A percentile compares a stretch with the other conserved stretches of the same genome.
These are phyloP conservation scores for Hystrix cristata DNA, from an alignment of 2,113 vertebrate genomes.

Conservation along the genomic window DNA sequence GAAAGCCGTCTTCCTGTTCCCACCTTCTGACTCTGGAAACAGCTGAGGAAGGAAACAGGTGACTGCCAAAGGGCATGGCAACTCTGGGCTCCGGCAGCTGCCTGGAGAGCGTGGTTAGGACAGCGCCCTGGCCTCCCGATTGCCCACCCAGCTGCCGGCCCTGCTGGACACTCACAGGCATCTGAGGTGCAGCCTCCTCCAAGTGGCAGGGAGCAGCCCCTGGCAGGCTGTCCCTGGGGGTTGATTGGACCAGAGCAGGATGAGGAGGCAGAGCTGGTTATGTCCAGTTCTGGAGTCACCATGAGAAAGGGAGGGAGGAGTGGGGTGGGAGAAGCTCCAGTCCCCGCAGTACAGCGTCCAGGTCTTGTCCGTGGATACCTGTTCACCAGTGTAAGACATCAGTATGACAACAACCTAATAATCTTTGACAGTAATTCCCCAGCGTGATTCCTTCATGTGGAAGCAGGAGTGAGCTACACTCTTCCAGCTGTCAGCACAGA, in stretches of 20 bases:
- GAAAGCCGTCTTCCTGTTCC: neutral
- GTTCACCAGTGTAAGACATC: neutral
- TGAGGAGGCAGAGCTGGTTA: neutral
- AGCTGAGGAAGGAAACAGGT: neutral
- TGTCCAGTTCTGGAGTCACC: neutral
- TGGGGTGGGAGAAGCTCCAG: too few species aligned
- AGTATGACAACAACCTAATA: fast-evolving
- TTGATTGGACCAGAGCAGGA: neutral
- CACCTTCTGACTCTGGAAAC: neutral
- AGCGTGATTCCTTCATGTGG: fast-evolving
- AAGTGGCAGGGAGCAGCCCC: neutral
- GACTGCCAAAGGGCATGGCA: fast-evolving
- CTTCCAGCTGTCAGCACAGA: too few species aligned
- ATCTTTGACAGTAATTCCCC: neutral
- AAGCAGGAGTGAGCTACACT: neutral
- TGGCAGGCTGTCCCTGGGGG: neutral
- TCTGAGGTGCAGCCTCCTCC: neutral
- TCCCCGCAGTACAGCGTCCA: neutral
- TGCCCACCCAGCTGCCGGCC: neutral
- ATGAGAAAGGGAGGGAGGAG: too few species aligned
- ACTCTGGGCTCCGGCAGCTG: neutral
- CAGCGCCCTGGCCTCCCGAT: neutral
- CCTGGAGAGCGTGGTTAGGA: neutral
- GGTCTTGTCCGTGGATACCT: neutral
- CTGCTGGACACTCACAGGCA: fast-evolving